Conservation (phyloP, 2,888 invertebrate genomes). For the Plusia festucae region DNA sequence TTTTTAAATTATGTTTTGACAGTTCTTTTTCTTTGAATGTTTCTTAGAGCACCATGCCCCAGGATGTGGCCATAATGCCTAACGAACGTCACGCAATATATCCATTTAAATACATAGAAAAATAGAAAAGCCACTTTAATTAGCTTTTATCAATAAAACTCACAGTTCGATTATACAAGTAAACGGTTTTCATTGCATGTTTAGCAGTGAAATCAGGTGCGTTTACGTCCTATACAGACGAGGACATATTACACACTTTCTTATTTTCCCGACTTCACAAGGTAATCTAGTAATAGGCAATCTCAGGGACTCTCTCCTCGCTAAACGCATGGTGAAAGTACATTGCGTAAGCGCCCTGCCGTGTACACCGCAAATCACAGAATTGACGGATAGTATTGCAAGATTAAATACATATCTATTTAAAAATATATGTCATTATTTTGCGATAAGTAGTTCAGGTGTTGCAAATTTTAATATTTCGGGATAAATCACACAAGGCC, state of each 20-base stretch:
- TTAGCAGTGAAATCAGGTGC: conserved; percentile 66
- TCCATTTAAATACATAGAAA: neutral
- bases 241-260: conserved; percentile 78
- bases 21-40: too few species aligned
- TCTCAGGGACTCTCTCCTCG: conserved; percentile 86
- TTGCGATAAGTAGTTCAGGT: conserved; percentile 29
- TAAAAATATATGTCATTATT: conserved; percentile 38
- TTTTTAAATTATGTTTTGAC: too few species aligned
- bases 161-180: conserved; percentile 52
- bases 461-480: too few species aligned
- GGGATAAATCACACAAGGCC: too few species aligned
- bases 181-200: conserved; percentile 61
- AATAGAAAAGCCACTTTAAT: neutral
- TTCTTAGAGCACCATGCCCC: too few species aligned
- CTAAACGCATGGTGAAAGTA: conserved; percentile 85
- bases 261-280: conserved; percentile 83
- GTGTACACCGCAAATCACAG: conserved; percentile 81
- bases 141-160: conserved; percentile 18
- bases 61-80: too few species aligned
- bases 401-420: conserved; percentile 53
- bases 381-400: conserved; percentile 65
- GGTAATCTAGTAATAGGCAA: conserved; percentile 86
- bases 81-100: too few species aligned
- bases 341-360: conserved; percentile 81
- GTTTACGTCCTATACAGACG: conserved; percentile 67